Conservation (phyloP, 2,888 invertebrate genomes). For the Nemapogon koenigi region DNA sequence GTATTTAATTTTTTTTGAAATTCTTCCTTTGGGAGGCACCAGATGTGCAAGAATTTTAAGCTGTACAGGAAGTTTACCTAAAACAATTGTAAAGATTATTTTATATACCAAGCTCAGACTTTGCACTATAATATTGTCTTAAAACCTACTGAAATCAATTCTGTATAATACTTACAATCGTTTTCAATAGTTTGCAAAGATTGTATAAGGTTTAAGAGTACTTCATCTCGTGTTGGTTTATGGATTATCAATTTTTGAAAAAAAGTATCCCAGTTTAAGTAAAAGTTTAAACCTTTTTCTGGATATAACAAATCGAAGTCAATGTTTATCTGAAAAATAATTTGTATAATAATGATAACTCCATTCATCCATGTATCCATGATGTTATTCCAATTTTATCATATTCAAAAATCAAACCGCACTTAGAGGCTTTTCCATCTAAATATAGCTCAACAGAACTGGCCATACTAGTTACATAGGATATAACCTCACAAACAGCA, state of each 20-base stretch:
- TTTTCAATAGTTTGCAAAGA: not conserved
- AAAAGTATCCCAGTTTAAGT: conserved; percentile 1
- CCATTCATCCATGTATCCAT: too few species aligned
- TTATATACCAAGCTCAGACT: not conserved
- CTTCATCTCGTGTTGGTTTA: conserved; percentile 3
- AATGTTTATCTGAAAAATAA: conserved; percentile 8
- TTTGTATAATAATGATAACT: too few species aligned
- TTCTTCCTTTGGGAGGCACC: conserved; percentile 7
- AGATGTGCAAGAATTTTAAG: conserved; percentile 6
- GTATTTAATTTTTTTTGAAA: conserved; percentile 9
- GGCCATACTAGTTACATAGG: conserved; percentile 3
- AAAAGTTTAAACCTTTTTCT: conserved; percentile 1
- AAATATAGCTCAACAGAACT: too few species aligned
- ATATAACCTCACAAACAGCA: not conserved
- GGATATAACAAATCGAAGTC: conserved; percentile 1
- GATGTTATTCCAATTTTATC: too few species aligned
- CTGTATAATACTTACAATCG: too few species aligned
- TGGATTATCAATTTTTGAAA: conserved; percentile 4
- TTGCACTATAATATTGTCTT: not conserved
- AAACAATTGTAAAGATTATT: not conserved
- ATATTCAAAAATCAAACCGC: too few species aligned
- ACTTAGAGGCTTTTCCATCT: too few species aligned
- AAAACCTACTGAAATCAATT: conserved; percentile 1
- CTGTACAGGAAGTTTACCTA: conserved; percentile 8
- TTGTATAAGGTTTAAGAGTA: conserved; percentile 2